These are phyloP conservation scores for Microhierax caerulescens DNA, from an alignment of 2,797 vertebrate species.

Conservation along the genomic window DNA sequence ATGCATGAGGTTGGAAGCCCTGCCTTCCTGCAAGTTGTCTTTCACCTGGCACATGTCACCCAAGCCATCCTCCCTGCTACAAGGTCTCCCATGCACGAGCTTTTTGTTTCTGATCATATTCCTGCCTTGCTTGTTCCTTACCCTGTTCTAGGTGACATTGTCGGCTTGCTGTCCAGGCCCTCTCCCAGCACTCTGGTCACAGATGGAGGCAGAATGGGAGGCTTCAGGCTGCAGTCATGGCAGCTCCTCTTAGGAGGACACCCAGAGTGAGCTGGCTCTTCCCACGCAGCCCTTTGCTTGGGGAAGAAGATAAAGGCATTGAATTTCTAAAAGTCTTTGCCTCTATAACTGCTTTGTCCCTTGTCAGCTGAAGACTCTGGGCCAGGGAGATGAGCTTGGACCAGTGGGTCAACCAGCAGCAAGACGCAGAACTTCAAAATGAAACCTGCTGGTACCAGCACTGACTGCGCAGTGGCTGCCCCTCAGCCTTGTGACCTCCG, in stretches of 20 bases:
- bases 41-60: not conserved
- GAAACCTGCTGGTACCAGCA: not conserved
- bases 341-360: not conserved
- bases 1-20: fast-evolving
- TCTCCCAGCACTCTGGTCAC: not conserved
- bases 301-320: not conserved
- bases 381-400: not conserved
- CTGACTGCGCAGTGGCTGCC: fast-evolving
- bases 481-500: not conserved
- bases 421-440: not conserved
- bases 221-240: not conserved
- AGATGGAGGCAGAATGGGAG: not conserved
- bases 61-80: not conserved
- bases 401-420: not conserved
- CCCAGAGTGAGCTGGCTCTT: not conserved
- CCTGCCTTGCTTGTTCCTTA: not conserved
- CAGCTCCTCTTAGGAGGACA: not conserved
- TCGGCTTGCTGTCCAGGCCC: not conserved
- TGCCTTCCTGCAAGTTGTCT: not conserved
- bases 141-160: fast-evolving
- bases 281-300: not conserved
- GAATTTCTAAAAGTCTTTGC: not conserved
- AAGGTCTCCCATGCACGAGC: not conserved
- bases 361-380: not conserved
- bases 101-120: not conserved